These are phyloP conservation scores for Tenthredo mesomela DNA, from an alignment of 2,888 invertebrate genomes.

Conservation along the genomic window DNA sequence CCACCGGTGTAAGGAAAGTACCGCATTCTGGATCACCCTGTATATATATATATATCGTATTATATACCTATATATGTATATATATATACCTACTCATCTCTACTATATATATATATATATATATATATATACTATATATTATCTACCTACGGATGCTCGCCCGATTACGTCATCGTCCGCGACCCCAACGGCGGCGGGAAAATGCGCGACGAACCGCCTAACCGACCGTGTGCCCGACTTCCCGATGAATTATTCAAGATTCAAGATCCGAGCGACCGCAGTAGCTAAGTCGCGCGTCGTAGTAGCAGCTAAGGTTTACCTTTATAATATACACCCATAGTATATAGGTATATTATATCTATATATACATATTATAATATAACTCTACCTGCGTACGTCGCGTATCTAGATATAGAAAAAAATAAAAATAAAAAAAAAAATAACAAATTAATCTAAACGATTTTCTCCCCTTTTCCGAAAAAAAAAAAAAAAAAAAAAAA, in stretches of 20 bases:
- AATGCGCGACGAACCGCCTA: conserved; percentile 56
- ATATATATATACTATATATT: neutral
- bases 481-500: no score
- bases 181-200: conserved; percentile 27
- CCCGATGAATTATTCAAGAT: conserved; percentile 74
- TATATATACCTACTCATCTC: neutral
- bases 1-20: no score
- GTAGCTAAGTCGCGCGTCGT: neutral
- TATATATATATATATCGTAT: no score
- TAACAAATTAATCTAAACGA: no score
- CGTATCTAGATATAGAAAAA: neutral
- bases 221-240: conserved; percentile 69
- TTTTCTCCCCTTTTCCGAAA: no score
- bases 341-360: neutral
- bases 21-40: no score
- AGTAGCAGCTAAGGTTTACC: neutral
- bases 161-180: conserved; percentile 27
- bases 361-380: no score
- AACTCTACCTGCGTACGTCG: neutral
- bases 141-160: conserved; percentile 5
- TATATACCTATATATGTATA: neutral
- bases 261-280: conserved; percentile 30
- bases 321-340: neutral
- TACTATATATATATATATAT: neutral
- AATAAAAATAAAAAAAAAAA: no score